Percentiles rank a stretch among this genome's conserved stretches.
Evolutionary conservation across 92 coral and sea anemone genomes (phyloP).

Genomic region (Virgularia gustaviana): DNA sequence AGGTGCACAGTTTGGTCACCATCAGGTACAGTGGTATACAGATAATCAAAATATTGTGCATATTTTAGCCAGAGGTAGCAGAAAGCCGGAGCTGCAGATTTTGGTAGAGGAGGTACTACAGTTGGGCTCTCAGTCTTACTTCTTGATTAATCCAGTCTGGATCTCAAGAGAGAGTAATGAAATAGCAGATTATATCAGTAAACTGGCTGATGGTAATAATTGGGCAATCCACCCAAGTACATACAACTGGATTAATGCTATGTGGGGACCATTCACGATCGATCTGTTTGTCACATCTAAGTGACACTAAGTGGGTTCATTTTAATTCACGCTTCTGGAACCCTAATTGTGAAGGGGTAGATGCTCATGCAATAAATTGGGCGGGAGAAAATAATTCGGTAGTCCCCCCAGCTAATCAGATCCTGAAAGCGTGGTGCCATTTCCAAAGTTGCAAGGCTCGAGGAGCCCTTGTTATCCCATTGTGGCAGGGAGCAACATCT

Average conservation of each 20-base stretch:
- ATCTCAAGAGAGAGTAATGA: conserved; percentile 32
- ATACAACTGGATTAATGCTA: conserved; percentile 16
- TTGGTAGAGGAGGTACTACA: neutral
- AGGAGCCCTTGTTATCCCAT: conserved; percentile 14
- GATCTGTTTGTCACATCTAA: conserved; percentile 38
- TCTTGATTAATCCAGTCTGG: conserved; percentile 34
- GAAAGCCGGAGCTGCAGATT: neutral
- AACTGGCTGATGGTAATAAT: conserved; percentile 35
- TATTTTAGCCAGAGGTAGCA: conserved; percentile 30
- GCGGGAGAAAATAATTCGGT: conserved; percentile 34
- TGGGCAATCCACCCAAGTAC: conserved; percentile 32
- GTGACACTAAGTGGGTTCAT: conserved; percentile 19
- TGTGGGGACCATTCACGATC: conserved; percentile 40
- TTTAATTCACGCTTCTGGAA: conserved; percentile 50
- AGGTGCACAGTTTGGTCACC: conserved; percentile 10
- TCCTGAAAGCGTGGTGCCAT: conserved; percentile 32
- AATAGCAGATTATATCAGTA: conserved; percentile 47
- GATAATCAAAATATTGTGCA: conserved; percentile 26
- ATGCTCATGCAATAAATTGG: conserved; percentile 36
- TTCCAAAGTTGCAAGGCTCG: conserved; percentile 32
- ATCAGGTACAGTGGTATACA: conserved; percentile 30
- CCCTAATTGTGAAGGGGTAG: conserved; percentile 33
- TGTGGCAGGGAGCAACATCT: conserved; percentile 38
- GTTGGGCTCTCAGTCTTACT: neutral
- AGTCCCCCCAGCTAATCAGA: conserved; percentile 40